Conservation (phyloP, 2,113 vertebrate genomes). For the Hippopotamus amphibius region DNA sequence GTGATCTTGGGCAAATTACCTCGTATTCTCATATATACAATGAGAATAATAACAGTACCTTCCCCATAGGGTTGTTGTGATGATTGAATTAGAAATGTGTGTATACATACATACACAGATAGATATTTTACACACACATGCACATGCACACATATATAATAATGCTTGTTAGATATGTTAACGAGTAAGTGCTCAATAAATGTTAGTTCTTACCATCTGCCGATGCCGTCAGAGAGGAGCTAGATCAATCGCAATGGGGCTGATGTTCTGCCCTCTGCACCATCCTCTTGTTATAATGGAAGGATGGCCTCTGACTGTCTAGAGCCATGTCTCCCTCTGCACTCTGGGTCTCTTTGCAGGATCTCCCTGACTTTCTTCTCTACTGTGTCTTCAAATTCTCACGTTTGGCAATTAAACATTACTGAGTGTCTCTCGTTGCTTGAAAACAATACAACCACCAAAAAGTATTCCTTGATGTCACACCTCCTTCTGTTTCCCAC, state of each 20-base stretch:
- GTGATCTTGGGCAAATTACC: neutral
- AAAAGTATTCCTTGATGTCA: neutral
- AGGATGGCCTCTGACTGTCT: neutral
- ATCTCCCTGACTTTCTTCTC: neutral
- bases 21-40: neutral
- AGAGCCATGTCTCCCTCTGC: neutral
- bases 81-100: neutral
- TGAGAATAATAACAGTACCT: neutral
- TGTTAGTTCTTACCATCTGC: neutral
- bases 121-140: neutral
- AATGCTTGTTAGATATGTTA: neutral
- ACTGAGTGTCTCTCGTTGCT: neutral
- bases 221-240: neutral
- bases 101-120: neutral
- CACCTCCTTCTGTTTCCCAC: neutral
- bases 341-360: neutral
- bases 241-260: accelerated
- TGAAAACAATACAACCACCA: neutral
- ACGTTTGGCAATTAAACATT: neutral
- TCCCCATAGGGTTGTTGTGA: neutral
- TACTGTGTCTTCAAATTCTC: neutral
- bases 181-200: neutral
- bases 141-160: accelerated
- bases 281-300: accelerated
- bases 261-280: no score